These are phyloP conservation scores for Metridium senile DNA, from an alignment of 92 coral and sea anemone species.

Conservation along the genomic window DNA sequence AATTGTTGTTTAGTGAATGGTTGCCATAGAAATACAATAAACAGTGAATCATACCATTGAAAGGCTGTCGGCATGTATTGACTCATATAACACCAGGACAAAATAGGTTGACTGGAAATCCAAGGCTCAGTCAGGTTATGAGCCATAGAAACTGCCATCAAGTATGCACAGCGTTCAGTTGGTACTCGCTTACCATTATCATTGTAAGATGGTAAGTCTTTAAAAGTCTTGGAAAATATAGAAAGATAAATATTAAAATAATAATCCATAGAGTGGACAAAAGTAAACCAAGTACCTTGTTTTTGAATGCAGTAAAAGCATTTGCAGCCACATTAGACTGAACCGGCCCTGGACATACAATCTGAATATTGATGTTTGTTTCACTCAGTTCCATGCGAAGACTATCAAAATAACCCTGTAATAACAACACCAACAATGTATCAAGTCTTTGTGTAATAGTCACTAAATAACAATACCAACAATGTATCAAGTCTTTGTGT, in stretches of 20 bases:
- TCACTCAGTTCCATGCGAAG: conserved; percentile 71
- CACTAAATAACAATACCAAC: background rate
- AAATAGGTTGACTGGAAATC: conserved; percentile 65
- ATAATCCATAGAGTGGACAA: background rate
- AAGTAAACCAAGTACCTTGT: conserved; percentile 1
- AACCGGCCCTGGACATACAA: conserved; percentile 71
- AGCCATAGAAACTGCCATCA: conserved; percentile 77
- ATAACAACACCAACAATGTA: background rate
- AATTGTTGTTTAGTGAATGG: too few relatives aligned
- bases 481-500: too few relatives aligned
- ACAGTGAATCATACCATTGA: conserved; percentile 53
- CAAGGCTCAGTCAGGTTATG: conserved; percentile 82
- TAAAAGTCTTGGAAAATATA: background rate
- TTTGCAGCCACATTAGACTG: conserved; percentile 53
- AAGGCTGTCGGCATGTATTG: conserved; percentile 74
- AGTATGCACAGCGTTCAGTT: conserved; percentile 77
- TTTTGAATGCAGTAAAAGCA: conserved; percentile 21
- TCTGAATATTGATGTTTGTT: conserved; percentile 59
- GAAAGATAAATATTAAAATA: background rate
- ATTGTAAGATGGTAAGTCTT: background rate
- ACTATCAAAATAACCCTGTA: conserved; percentile 72
- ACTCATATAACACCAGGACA: conserved; percentile 42
- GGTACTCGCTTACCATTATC: conserved; percentile 44
- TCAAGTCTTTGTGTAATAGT: background rate
- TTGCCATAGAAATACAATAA: too few relatives aligned